Conservation (phyloP, 2,888 invertebrate genomes). For the Cremastinae sp. region DNA sequence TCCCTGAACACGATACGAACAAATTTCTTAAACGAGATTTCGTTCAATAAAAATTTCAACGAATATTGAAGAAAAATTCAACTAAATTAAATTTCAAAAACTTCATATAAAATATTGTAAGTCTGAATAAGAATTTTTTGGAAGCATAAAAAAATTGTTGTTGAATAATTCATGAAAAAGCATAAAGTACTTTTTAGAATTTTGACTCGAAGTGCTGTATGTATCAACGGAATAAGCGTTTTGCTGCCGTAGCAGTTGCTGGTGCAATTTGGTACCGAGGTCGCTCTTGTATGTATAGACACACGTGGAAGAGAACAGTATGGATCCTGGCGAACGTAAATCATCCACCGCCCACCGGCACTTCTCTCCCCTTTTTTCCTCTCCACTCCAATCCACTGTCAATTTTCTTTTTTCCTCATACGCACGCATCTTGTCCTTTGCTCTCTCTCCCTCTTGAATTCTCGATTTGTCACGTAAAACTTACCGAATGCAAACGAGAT, state of each 20-base stretch:
- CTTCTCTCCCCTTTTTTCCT: conserved; percentile 20
- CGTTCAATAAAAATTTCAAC: no score
- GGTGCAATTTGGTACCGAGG: conserved; percentile 58
- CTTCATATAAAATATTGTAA: no score
- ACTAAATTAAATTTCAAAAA: no score
- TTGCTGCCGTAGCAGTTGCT: conserved; percentile 46
- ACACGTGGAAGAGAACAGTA: conserved; percentile 15
- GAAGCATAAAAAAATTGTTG: no score
- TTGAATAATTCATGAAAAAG: no score
- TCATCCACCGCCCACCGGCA: conserved; percentile 55
- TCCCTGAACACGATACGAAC: no score
- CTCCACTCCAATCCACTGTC: not conserved
- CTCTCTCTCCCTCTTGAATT: conserved; percentile 37
- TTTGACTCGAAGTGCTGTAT: not conserved
- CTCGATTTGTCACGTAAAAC: no score
- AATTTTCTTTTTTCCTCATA: conserved; percentile 27
- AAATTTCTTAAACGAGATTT: no score
- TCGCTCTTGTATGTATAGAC: conserved; percentile 26
- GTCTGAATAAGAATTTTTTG: no score
- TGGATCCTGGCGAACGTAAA: conserved; percentile 48
- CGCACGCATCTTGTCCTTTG: conserved; percentile 6
- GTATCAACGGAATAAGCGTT: conserved; percentile 10
- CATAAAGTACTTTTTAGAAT: no score
- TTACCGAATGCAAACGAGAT: not conserved
- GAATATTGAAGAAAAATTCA: no score